Evolutionary conservation across 2,888 invertebrate genomes (phyloP).

Genomic region (Brachypterus glaber): DNA sequence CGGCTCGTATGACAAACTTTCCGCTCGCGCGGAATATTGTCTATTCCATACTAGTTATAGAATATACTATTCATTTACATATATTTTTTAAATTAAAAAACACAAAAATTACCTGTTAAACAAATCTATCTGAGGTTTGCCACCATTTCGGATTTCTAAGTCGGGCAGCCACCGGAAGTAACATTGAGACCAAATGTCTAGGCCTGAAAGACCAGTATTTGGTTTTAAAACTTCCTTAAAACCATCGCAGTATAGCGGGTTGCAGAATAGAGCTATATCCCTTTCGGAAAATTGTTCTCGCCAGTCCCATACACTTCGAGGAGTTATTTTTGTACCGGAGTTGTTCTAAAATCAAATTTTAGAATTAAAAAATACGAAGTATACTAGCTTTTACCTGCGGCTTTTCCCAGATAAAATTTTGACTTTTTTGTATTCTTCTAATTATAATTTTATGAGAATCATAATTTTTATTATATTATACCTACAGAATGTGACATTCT

Average conservation of each 20-base stretch:
- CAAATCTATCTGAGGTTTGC: constrained; percentile 50
- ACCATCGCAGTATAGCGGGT: constrained; percentile 60
- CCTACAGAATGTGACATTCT: no score
- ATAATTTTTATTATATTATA: no score
- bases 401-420: no score
- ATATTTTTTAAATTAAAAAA: constrained; percentile 3
- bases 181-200: constrained; percentile 79
- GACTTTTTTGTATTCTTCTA: no score
- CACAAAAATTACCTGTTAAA: constrained; percentile 38
- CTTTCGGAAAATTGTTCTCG: constrained; percentile 73
- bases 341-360: no score
- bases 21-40: no score
- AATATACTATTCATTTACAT: constrained; percentile 1
- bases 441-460: no score
- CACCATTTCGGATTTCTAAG: constrained; percentile 66
- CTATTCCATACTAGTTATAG: no score
- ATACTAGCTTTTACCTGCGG: no score
- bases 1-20: no score
- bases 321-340: constrained; percentile 4
- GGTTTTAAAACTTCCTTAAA: constrained; percentile 42
- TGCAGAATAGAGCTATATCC: constrained; percentile 73
- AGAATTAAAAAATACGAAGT: no score
- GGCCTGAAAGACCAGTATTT: constrained; percentile 44
- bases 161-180: constrained; percentile 84
- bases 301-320: constrained; percentile 86